Base-by-base conservation (phyloP, 1,140 invertebrate species). In the Drosophila micromelanica region DNA sequence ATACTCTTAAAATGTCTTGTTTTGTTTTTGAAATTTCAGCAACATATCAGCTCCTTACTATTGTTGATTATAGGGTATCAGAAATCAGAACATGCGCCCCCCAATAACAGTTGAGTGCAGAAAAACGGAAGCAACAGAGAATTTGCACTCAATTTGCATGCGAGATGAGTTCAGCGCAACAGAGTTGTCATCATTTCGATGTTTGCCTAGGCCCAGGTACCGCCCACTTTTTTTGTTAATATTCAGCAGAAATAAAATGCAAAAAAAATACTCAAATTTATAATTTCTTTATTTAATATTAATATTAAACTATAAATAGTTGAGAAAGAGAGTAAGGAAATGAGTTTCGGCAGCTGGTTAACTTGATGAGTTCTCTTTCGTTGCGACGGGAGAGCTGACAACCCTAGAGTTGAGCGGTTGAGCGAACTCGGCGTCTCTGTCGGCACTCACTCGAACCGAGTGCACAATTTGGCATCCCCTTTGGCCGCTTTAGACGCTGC, bases 371-470 rank as follows among this genome's bases (percentile, higher is more conserved):
- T 23, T 23, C 20, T 23, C 20, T 23, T 23, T 23, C 20, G 20
- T 3, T 27, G 5, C 27, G 27, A 27, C 5, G 27, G n/a, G 45
- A n/a, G 38, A 38, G 11, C 8, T 78, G 75, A 1, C 78, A 78
- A 78, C 75, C 60, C 74, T 78, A 8, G 5, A 51, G 17, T 3
- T 42, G 48, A 64, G 45, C 35, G 51, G 42, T 9, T 23, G 68
- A 71, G 73, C n/a, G 27, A 54, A 65, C 67, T 75, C 71, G 42
- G 12, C 37, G 23, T 40, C 70, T 30, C 30, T 52, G n/a, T 60
- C 49, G 35, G 13, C 15, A 59, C 56, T 69, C 78, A 80, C 73
- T 81, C 74, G 55, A 77, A 76, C 23, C 52, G 45, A 52, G 46
- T 52, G 61, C 32, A n/a, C n/a, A n/a, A n/a, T n/a, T n/a, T n/a